These are phyloP conservation scores for Diplolepis rosae DNA, from an alignment of 2,888 invertebrate species.

Conservation along the genomic window DNA sequence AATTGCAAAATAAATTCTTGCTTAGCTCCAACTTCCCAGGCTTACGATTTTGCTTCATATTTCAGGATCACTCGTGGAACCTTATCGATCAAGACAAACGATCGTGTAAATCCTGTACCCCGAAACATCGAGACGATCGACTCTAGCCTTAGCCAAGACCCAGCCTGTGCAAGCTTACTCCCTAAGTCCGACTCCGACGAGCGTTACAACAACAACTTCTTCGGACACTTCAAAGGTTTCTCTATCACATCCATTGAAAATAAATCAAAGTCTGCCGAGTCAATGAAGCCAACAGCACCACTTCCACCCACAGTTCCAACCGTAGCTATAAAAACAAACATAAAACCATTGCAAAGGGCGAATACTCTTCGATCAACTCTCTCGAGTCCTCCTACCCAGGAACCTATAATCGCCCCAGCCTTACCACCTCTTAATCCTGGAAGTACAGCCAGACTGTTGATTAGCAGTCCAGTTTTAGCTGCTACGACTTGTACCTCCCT, in stretches of 20 bases:
- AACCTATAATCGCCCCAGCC: conserved; percentile 71
- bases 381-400: conserved; percentile 39
- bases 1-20: conserved; percentile 30
- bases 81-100: conserved; percentile 67
- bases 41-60: conserved; percentile 60
- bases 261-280: conserved; percentile 66
- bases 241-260: conserved; percentile 81
- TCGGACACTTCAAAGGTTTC: conserved; percentile 92
- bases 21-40: conserved; percentile 43
- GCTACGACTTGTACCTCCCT: conserved; percentile 87
- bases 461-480: conserved; percentile 87
- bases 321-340: conserved; percentile 67
- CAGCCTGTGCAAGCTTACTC: conserved; percentile 69
- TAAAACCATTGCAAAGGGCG: conserved; percentile 57
- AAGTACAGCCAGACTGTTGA: conserved; percentile 81
- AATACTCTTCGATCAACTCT: conserved; percentile 51
- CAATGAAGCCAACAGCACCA: conserved; percentile 79
- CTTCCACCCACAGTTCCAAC: conserved; percentile 79
- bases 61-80: conserved; percentile 64
- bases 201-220: conserved; percentile 79
- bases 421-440: conserved; percentile 81
- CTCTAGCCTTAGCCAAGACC: conserved; percentile 68
- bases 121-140: conserved; percentile 70
- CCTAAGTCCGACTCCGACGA: conserved; percentile 68
- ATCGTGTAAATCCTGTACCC: conserved; percentile 64